phyloP scores from a whole-genome alignment of 2,113 vertebrate species.

The Chloroceryle aenea region DNA sequence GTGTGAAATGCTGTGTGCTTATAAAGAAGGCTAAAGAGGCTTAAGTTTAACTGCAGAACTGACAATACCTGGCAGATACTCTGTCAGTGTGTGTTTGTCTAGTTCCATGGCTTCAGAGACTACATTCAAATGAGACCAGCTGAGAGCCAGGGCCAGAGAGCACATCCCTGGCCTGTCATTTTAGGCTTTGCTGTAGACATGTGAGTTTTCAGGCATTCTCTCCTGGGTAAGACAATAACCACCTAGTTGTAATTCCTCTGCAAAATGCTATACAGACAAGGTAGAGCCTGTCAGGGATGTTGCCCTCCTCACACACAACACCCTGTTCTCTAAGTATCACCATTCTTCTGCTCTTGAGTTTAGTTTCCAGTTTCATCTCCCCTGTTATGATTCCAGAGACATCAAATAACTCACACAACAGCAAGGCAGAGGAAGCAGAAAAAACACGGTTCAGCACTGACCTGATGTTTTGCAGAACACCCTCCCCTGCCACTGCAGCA shows the following conservation, averaged over 20 bases:
- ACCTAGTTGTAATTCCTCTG: background rate
- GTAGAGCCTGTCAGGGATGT: background rate
- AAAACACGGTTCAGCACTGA: background rate
- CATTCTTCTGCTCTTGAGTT: background rate
- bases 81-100: background rate
- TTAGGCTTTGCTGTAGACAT: background rate
- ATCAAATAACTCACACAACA: background rate
- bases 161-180: background rate
- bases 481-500: background rate
- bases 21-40: background rate
- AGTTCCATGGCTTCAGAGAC: background rate
- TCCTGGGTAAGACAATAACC: background rate
- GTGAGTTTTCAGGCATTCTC: background rate
- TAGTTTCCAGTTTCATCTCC: background rate
- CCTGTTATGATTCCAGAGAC: background rate
- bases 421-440: background rate
- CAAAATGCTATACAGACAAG: background rate
- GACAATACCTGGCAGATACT: background rate
- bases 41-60: slow-evolving; percentile 7
- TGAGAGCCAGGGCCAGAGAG: background rate
- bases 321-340: background rate
- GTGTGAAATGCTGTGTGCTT: background rate
- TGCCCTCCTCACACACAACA: background rate
- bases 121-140: background rate
- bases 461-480: background rate